Conservation (phyloP, 2,888 invertebrate species). For the Xylota sylvarum region DNA sequence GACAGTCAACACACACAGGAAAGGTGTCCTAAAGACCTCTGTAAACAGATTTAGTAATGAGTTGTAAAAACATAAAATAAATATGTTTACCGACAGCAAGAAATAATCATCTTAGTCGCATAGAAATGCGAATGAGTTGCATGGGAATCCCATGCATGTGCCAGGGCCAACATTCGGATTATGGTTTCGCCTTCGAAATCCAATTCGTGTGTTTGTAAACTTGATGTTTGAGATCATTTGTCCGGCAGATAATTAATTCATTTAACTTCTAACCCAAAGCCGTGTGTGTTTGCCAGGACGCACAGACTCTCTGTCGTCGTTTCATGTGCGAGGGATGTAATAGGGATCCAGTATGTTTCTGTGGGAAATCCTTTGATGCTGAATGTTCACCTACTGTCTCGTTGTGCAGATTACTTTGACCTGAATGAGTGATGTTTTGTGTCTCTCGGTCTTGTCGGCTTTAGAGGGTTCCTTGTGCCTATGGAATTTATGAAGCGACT, state of each 20-base stretch:
- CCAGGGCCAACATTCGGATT: constrained; percentile 55
- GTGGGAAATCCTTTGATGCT: constrained; percentile 56
- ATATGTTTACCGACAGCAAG: constrained; percentile 61
- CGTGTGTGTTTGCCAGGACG: constrained; percentile 2
- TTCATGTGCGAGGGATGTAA: constrained; percentile 8
- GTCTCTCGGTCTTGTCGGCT: constrained; percentile 42
- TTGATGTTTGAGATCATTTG: constrained; percentile 59
- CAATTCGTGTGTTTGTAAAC: constrained; percentile 75
- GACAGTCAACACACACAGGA: constrained; percentile 19
- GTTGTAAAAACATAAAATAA: constrained; percentile 67
- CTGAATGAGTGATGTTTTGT: constrained; percentile 73
- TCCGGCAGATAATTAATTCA: constrained; percentile 69
- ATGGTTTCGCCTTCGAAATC: constrained; percentile 66
- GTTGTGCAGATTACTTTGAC: constrained; percentile 65
- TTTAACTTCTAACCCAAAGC: constrained; percentile 45
- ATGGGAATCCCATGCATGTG: constrained; percentile 61
- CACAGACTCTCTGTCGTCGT: constrained; percentile 8
- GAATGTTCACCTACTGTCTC: constrained; percentile 57
- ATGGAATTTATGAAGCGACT: constrained; percentile 77
- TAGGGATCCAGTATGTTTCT: constrained; percentile 37
- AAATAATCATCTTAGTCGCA: constrained; percentile 65
- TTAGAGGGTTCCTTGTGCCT: constrained; percentile 34
- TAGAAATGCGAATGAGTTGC: constrained; percentile 35
- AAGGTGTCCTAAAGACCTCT: constrained; percentile 51
- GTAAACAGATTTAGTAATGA: constrained; percentile 73